A percentile compares a stretch with the other conserved stretches of the same genome.
phyloP scores from a whole-genome alignment of 2,113 vertebrate genomes.

The Lucifuga dentata region DNA sequence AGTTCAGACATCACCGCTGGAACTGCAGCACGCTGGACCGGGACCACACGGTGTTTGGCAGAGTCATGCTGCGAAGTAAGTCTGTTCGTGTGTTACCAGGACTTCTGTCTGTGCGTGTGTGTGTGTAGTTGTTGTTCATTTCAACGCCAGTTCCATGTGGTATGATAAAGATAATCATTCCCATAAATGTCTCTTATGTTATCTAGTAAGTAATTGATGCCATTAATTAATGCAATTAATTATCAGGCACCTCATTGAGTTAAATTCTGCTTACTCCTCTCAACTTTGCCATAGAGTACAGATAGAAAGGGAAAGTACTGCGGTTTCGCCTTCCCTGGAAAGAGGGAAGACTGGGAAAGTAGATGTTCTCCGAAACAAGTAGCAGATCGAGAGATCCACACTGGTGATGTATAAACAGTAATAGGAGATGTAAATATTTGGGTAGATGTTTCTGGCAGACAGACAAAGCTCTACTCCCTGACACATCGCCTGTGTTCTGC shows the following conservation, averaged over 20 bases:
- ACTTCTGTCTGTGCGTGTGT: constrained; percentile 42
- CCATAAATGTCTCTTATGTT: constrained; percentile 64
- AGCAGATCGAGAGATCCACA: constrained; percentile 81
- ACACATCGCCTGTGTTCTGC: constrained; percentile 82
- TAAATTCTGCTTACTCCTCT: constrained; percentile 12
- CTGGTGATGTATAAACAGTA: constrained; percentile 92
- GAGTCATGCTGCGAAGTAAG: constrained; percentile 97
- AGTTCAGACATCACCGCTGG: constrained; percentile 98
- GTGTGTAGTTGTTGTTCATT: constrained; percentile 47
- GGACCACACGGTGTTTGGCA: constrained; percentile 97
- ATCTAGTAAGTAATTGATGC: constrained; percentile 67
- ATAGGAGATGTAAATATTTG: constrained; percentile 98
- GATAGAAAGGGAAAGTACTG: constrained; percentile 50
- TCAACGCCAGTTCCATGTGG: constrained; percentile 41
- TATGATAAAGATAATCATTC: constrained; percentile 60
- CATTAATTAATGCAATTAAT: constrained; percentile 73
- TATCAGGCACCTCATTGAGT: constrained; percentile 46
- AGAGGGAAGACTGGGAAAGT: constrained; percentile 73
- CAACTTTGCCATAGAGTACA: constrained; percentile 55
- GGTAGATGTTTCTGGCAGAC: constrained; percentile 88
- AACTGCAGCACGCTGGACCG: constrained; percentile 98
- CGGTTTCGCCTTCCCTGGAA: constrained; percentile 62
- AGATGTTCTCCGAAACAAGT: constrained; percentile 81
- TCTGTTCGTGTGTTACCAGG: constrained; percentile 35
- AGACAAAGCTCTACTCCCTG: constrained; percentile 84